phyloP scores from a whole-genome alignment of 1,140 invertebrate species.

The Drosophila repleta region DNA sequence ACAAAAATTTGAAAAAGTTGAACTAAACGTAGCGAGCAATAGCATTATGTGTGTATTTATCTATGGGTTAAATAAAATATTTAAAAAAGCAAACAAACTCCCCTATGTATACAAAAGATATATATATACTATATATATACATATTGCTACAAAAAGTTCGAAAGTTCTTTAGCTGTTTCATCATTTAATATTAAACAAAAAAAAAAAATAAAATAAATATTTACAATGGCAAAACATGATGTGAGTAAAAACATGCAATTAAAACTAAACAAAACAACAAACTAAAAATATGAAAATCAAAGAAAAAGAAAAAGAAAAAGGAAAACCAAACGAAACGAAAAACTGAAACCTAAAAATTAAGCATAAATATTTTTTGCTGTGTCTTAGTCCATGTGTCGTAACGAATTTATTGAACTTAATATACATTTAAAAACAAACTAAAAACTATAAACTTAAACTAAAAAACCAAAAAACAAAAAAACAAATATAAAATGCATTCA shows the following conservation, averaged over 20 bases:
- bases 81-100: conserved; percentile 1
- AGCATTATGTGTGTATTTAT: conserved; percentile 39
- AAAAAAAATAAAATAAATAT: conserved; percentile 44
- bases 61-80: conserved; percentile 8
- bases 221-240: conserved; percentile 60
- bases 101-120: conserved; percentile 36
- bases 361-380: conserved; percentile 81
- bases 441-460: too few relatives aligned
- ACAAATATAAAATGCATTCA: conserved; percentile 29
- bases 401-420: conserved; percentile 79
- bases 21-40: conserved; percentile 34
- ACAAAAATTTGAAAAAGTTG: conserved; percentile 20
- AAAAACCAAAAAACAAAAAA: conserved; percentile 30
- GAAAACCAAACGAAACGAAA: conserved; percentile 34
- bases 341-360: conserved; percentile 70
- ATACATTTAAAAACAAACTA: too few relatives aligned
- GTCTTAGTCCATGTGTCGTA: conserved; percentile 81
- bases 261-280: conserved; percentile 32
- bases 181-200: conserved; percentile 65
- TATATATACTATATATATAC: conserved; percentile 19
- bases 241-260: conserved; percentile 51
- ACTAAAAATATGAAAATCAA: conserved; percentile 6
- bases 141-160: conserved; percentile 31
- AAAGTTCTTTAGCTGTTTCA: conserved; percentile 66
- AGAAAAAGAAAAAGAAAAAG: conserved; percentile 22